A percentile compares a stretch with the other conserved stretches of the same genome.
Evolutionary conservation across 2,888 invertebrate species (phyloP).

Genomic region (Hanleya hanleyi): DNA sequence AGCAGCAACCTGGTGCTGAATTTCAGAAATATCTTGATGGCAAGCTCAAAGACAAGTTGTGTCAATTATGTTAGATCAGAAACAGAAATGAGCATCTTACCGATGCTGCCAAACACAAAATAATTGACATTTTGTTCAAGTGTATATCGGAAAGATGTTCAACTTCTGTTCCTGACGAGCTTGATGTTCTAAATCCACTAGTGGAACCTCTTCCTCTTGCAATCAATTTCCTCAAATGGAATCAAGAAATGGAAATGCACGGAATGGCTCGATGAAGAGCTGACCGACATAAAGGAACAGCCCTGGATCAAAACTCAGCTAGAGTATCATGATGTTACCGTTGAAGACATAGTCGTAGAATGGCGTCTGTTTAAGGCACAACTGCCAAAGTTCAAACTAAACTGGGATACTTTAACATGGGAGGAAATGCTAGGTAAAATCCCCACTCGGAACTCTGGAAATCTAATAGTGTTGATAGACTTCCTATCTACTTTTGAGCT

Average conservation of each 20-base stretch:
- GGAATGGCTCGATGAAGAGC: not conserved
- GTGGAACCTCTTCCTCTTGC: not conserved
- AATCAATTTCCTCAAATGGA: not conserved
- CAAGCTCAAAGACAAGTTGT: too few relatives aligned
- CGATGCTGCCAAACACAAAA: too few relatives aligned
- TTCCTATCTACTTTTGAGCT: too few relatives aligned
- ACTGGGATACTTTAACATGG: not conserved
- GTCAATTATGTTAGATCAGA: too few relatives aligned
- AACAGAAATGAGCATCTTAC: too few relatives aligned
- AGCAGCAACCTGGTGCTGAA: too few relatives aligned
- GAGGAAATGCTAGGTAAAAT: too few relatives aligned
- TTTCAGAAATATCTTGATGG: too few relatives aligned
- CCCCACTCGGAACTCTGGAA: too few relatives aligned
- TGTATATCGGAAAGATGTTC: not conserved
- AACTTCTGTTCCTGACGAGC: not conserved
- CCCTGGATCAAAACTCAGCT: not conserved
- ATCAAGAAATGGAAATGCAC: not conserved
- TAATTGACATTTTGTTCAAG: too few relatives aligned
- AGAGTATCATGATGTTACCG: not conserved
- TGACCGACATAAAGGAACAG: not conserved
- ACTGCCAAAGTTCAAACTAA: not conserved
- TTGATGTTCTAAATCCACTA: not conserved
- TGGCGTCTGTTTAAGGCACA: not conserved
- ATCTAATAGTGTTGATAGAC: too few relatives aligned
- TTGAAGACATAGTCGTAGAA: not conserved